phyloP scores from a whole-genome alignment of 2,113 vertebrate species.

The Physeter macrocephalus region DNA sequence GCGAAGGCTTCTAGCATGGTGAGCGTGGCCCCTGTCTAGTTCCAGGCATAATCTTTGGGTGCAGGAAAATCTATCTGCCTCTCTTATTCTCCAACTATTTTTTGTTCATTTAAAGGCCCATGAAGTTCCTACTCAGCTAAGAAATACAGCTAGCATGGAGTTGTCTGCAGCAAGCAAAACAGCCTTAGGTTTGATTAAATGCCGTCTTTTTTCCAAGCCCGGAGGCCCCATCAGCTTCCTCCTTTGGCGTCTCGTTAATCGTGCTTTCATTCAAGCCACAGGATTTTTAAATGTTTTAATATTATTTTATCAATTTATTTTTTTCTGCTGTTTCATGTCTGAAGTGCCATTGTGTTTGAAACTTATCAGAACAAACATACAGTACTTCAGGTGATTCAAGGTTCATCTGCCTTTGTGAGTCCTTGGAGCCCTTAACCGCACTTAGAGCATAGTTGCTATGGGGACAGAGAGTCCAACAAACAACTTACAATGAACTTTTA shows the following conservation, averaged over 20 bases:
- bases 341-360: not conserved
- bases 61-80: not conserved
- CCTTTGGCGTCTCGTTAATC: not conserved
- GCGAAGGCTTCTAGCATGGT: fast-evolving
- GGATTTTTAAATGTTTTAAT: not conserved
- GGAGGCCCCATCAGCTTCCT: not conserved
- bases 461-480: not conserved
- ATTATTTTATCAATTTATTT: not conserved
- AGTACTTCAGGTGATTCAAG: not conserved
- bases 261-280: not conserved
- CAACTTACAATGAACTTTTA: not conserved
- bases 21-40: not conserved
- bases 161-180: not conserved
- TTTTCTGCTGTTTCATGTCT: not conserved
- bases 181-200: too few relatives aligned
- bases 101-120: not conserved
- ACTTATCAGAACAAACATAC: not conserved
- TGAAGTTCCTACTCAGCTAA: not conserved
- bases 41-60: not conserved
- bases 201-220: not conserved
- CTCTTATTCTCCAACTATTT: not conserved
- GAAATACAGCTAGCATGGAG: fast-evolving
- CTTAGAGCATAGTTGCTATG: not conserved
- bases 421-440: not conserved
- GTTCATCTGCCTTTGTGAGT: not conserved